Base-by-base conservation (phyloP, 2,888 invertebrate species). In the Thymelicus acteon region DNA sequence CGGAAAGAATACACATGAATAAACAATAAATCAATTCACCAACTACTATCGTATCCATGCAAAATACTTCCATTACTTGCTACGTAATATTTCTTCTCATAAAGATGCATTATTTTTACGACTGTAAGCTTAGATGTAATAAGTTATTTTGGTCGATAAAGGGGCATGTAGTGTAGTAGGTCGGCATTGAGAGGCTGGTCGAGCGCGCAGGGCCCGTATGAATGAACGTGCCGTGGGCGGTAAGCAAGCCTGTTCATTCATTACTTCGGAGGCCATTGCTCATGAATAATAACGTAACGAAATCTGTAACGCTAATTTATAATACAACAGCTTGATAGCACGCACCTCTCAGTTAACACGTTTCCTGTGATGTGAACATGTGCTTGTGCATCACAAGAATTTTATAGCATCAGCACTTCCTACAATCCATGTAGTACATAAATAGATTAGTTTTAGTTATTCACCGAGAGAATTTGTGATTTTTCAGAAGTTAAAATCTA, bases 251-350 rank as follows among this genome's bases (percentile, higher is more conserved):
- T 88, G 85, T 92, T 91, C 92, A 92, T 91, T 92, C 92, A 92
- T 91, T 92, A 91, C 81, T 85, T 88, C 77, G 80, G 87, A 92
- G 93, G 92, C 89, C 91, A 89, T 86, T 86, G 82, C 87, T 91
- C 86, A 90, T 91, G 91, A 92, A 92, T 92, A 89, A 90, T 89
- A 87, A 85, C 87, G 90, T 88, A 89, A 88, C 88, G 86, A 87
- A 91, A 87, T 85, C 84, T 87, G 85, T 83, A 88, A 84, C 83
- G 82, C 81, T 84, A 81, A 85, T 83, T 54, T 79, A 76, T 77
- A 74, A 74, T 76, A 79, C 76, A 79, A 76, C 76, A 75, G 77
- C 77, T 75, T 63, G 73, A 75, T 72, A 74, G 73, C 70, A 72
- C 63, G 58, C 71, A 61, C 71, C 57, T 54, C 71, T 72, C 72